These are phyloP conservation scores for Charadrius vociferus DNA, from an alignment of 2,113 vertebrate species.

Conservation along the genomic window DNA sequence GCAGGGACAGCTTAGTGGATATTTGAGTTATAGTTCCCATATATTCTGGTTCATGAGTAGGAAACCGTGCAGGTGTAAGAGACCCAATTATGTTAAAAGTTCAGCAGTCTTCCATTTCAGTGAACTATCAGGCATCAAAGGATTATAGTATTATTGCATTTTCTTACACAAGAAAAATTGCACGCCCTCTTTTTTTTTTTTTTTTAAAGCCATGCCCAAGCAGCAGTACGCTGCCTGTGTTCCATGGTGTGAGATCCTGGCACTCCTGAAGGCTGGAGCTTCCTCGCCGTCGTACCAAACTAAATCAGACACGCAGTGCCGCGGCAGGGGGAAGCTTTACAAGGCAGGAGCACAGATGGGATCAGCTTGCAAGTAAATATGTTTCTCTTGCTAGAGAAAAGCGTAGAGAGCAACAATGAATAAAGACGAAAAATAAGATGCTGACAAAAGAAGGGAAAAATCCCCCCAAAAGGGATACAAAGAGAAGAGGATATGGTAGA, in stretches of 20 bases:
- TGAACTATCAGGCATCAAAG: neutral
- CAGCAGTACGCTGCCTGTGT: neutral
- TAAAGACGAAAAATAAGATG: conserved; percentile 5
- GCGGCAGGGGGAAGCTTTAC: conserved; percentile 36
- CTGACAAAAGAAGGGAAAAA: neutral
- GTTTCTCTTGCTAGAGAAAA: conserved; percentile 48
- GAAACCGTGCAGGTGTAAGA: neutral
- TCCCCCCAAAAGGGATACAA: neutral
- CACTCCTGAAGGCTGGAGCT: conserved; percentile 5
- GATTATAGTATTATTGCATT: neutral
- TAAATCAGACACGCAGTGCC: conserved; percentile 22
- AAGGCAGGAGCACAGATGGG: conserved; percentile 51
- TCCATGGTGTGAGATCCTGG: neutral
- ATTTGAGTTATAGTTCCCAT: conserved; percentile 25
- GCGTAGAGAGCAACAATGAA: neutral
- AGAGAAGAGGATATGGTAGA: neutral
- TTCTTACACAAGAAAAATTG: conserved; percentile 8
- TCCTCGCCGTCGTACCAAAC: neutral
- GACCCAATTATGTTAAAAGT: conserved; percentile 33
- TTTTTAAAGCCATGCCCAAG: neutral
- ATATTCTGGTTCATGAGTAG: conserved; percentile 19
- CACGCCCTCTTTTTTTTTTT: neutral
- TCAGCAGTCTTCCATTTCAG: neutral
- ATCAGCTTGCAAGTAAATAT: conserved; percentile 58
- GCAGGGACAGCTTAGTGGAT: neutral